phyloP scores from a whole-genome alignment of 2,888 invertebrate genomes.

The Drosophila pseudotakahashii region DNA sequence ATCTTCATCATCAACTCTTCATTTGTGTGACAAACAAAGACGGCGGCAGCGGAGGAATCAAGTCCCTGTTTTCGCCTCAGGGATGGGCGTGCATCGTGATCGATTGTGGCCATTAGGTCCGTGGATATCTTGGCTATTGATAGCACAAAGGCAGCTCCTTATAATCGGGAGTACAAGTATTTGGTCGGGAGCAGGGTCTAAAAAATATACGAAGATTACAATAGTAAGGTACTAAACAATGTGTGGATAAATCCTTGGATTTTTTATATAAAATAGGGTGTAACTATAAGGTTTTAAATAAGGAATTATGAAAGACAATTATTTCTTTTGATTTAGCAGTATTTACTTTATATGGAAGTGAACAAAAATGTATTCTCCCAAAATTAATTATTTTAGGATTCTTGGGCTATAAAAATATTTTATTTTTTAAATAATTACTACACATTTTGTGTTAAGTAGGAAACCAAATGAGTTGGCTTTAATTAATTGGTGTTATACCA shows the following conservation, averaged over 20 bases:
- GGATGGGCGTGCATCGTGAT: constrained; percentile 48
- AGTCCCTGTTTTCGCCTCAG: constrained; percentile 21
- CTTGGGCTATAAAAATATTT: too few species aligned
- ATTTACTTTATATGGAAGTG: too few species aligned
- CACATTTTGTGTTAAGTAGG: background rate
- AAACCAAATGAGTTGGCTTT: background rate
- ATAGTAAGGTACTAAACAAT: background rate
- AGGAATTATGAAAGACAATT: too few species aligned
- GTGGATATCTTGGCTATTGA: constrained; percentile 22
- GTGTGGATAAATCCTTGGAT: background rate
- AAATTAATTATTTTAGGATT: too few species aligned
- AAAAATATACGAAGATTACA: background rate
- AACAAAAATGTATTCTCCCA: too few species aligned
- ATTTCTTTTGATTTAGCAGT: too few species aligned
- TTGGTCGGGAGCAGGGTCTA: background rate
- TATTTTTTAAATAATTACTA: too few species aligned
- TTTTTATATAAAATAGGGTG: background rate
- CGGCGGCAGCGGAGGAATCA: constrained; percentile 17
- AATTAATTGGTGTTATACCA: background rate
- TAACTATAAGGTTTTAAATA: too few species aligned
- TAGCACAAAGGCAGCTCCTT: constrained; percentile 17
- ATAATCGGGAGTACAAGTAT: constrained; percentile 4
- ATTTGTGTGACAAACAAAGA: constrained; percentile 77
- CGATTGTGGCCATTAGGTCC: constrained; percentile 31
- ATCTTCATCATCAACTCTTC: constrained; percentile 72